phyloP scores from a whole-genome alignment of 2,888 invertebrate species.

The Limnephilus marmoratus region DNA sequence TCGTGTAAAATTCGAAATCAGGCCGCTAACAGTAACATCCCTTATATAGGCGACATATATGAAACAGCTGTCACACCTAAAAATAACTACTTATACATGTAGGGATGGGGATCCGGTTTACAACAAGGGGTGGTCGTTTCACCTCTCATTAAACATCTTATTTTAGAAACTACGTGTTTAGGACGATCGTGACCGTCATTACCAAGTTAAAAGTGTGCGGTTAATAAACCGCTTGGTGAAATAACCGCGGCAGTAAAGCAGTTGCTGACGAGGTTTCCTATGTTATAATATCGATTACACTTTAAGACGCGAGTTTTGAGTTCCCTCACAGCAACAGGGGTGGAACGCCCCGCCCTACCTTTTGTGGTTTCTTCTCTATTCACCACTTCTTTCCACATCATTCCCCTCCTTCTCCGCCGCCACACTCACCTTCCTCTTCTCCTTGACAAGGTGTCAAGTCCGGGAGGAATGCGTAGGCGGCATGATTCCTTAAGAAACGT shows the following conservation, averaged over 20 bases:
- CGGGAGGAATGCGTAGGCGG: background rate
- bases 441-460: background rate
- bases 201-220: background rate
- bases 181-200: background rate
- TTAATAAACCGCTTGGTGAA: background rate
- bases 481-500: background rate
- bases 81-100: too few species aligned
- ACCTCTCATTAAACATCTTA: too few species aligned
- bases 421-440: background rate
- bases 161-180: too few species aligned
- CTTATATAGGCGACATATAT: too few species aligned
- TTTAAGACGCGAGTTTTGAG: background rate
- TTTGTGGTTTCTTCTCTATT: conserved; percentile 26
- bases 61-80: too few species aligned
- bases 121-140: too few species aligned
- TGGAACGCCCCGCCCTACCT: background rate
- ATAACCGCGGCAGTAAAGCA: background rate
- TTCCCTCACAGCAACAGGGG: conserved; percentile 2
- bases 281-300: conserved; percentile 35
- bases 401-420: background rate
- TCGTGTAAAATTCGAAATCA: too few species aligned
- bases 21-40: too few species aligned
- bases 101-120: too few species aligned
- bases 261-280: background rate
- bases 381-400: background rate